Base-by-base conservation (phyloP, 2,797 vertebrate species). In the Cyclura pinguis region DNA sequence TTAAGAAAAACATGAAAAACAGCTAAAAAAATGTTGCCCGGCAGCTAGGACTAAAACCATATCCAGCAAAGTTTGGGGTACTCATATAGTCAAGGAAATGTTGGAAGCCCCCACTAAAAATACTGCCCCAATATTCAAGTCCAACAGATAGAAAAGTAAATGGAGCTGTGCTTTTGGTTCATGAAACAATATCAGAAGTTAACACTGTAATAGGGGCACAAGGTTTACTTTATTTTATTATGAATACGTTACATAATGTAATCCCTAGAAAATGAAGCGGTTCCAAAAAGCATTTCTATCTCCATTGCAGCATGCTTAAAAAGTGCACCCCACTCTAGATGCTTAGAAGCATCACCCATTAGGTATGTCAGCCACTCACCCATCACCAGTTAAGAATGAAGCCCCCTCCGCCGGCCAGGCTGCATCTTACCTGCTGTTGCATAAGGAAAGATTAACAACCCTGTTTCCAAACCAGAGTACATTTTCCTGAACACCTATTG, bases 301-400 rank as follows among this genome's bases (percentile, higher is more conserved):
- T 59, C 4, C 55, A 10, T 47, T 73, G 9, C 0, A 4, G 12
- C 0, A 7, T 16, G 35, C 80, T 0, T 52, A 0, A 35, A 55
- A 52, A 62, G 42, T 55, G 7, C 8, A 73, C 27, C 42, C 73
- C 57, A n/a, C 47, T 32, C 42, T 13, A 73, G 84, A 73, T 4
- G 42, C 0, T 18, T 0, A 3, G 0, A 27, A 77, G 76, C 42
- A 42, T 78, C 13, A 78, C 24, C 47, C 12, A 47, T 78, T 47
- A 78, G 76, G 27, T 3, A 59, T n/a, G 6, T 55, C 57, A 16
- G 2, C 50, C 55, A 5, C 73, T 47, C 20, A 0, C 47, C 64
- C 47, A 12, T 69, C 67, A 69, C 50, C 2, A 9, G 0, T 10
- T 0, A 0, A 13, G 2, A n/a, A 0, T 22, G 0, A 0, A 13